Conservation (phyloP, 2,113 vertebrate genomes). For the Steatornis caripensis region DNA sequence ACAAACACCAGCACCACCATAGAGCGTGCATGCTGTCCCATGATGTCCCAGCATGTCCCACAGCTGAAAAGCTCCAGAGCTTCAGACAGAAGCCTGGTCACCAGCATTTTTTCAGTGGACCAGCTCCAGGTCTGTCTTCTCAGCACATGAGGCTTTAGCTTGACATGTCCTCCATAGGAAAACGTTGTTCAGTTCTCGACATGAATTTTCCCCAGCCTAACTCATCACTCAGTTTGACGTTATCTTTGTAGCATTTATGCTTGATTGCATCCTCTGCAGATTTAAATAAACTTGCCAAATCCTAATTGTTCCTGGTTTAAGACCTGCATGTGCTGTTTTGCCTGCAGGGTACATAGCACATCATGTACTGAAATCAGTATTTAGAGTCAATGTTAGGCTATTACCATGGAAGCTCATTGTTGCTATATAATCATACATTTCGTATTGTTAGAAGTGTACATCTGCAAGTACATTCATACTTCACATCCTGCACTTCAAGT, state of each 20-base stretch:
- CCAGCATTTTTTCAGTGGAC: background rate
- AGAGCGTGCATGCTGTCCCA: background rate
- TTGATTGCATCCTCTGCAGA: background rate
- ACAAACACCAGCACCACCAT: background rate
- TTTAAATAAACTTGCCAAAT: background rate
- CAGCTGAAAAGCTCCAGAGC: background rate
- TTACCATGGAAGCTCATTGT: background rate
- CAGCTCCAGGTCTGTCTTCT: background rate
- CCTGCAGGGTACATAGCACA: background rate
- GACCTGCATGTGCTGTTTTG: background rate
- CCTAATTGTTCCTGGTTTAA: background rate
- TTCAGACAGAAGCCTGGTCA: background rate
- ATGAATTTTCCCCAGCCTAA: background rate
- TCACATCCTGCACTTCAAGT: background rate
- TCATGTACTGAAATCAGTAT: background rate
- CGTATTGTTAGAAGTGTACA: background rate
- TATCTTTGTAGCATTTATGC: background rate
- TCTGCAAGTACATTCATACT: background rate
- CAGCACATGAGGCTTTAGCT: background rate
- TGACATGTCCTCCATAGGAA: background rate
- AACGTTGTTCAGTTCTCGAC: fast-evolving
- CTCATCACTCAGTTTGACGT: background rate
- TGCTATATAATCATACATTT: background rate
- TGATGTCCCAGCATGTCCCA: background rate
- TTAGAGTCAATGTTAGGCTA: background rate